These are phyloP conservation scores for Anableps anableps DNA, from an alignment of 2,797 vertebrate genomes.

Conservation along the genomic window DNA sequence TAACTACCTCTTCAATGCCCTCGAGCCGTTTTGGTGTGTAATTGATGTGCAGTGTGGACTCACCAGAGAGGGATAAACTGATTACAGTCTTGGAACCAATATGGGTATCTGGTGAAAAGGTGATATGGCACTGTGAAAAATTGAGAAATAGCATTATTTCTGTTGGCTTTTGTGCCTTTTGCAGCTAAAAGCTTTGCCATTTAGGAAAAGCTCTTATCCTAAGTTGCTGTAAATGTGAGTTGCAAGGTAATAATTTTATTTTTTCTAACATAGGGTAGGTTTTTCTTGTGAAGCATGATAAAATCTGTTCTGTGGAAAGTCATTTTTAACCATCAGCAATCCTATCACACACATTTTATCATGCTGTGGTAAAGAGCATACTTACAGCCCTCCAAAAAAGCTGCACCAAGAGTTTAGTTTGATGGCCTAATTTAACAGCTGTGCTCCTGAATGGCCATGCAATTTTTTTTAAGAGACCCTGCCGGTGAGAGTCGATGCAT, in stretches of 20 bases:
- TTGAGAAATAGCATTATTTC: conserved; percentile 15
- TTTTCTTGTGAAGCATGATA: background rate
- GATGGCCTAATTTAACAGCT: conserved; percentile 59
- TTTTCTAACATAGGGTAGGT: background rate
- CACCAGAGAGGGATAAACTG: conserved; percentile 22
- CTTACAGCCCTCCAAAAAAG: conserved; percentile 25
- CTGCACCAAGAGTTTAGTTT: conserved; percentile 17
- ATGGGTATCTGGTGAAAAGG: conserved; percentile 23
- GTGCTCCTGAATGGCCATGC: conserved; percentile 30
- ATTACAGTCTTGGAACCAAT: conserved; percentile 32
- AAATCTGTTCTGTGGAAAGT: background rate
- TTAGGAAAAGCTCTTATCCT: conserved; percentile 5
- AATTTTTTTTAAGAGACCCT: conserved; percentile 34
- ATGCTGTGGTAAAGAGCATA: conserved; percentile 36
- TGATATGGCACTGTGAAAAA: conserved; percentile 37
- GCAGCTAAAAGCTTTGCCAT: conserved; percentile 6
- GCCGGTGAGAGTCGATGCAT: conserved; percentile 54
- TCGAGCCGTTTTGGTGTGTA: conserved; percentile 38
- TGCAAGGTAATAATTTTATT: background rate
- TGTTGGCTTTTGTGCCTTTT: conserved; percentile 12
- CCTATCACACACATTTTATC: conserved; percentile 17
- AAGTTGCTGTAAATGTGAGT: conserved; percentile 4
- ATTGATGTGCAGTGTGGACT: conserved; percentile 46
- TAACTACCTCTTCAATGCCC: conserved; percentile 20
- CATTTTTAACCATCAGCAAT: conserved; percentile 5